Evolutionary conservation across 2,797 vertebrate genomes (phyloP), one percentile per base, ranked within the genome.

Genomic region (Semotilus atromaculatus): DNA sequence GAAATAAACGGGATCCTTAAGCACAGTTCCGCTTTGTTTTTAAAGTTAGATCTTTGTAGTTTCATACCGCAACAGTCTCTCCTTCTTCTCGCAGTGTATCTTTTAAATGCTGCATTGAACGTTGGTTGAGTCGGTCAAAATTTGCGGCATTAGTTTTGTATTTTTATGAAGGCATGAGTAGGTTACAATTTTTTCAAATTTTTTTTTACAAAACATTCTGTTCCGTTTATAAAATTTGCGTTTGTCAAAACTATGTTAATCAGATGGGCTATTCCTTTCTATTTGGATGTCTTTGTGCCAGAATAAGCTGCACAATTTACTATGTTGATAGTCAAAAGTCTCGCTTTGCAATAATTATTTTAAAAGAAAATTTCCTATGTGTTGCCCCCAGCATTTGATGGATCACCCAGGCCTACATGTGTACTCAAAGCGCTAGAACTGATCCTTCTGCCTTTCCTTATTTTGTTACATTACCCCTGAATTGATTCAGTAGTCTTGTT

Each of bases 401-500:
- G 29, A 64, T 21, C 29, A 31, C 18, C 26, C 14, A 82, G 53
- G 68, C 29, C 21, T 43, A 48, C 45, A 10, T 23, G 29, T 18
- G 31, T 26, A n/a, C 43, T 26, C 40, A 23, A 51, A 21, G 9
- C 16, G 1, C 23, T 38, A 55, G 45, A 77, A 55, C 73, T 40
- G 26, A 68, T 77, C 34, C 11, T 40, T 31, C 23, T 75, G 31
- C 43, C 9, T 10, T 48, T 1, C 29, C 13, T 16, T 38, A 60
- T 60, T 82, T 71, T 72, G n/a, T 60, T 43, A 72, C 51, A 23
- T 62, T 62, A 77, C 16, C 60, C 23, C 55, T 60, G 55, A 77
- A 62, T 60, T 77, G 55, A 77, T 60, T 76, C 74, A 58, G 34
- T 71, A 19, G 51, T 21, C 80, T 81, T 72, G 51, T 81, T 36